Evolutionary conservation across 2,113 vertebrate species (phyloP).

Genomic region (Thunnus maccoyii): DNA sequence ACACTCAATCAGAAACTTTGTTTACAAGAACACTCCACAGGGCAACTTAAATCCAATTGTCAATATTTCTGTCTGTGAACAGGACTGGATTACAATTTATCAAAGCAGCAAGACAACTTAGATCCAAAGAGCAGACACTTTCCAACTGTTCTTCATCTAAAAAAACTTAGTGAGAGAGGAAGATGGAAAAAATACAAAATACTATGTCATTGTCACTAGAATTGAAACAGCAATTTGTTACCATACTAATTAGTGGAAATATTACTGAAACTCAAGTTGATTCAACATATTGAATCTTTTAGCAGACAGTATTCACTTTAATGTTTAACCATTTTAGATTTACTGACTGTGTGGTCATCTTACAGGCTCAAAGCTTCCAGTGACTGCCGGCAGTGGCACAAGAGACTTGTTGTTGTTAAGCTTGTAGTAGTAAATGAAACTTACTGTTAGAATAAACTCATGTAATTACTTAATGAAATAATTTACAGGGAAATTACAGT

Average conservation of each 20-base stretch:
- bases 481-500: no score
- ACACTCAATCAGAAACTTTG: no score
- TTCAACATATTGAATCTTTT: slow-evolving; percentile 24
- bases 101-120: background rate
- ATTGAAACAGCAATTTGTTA: slow-evolving; percentile 19
- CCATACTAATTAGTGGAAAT: slow-evolving; percentile 20
- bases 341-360: slow-evolving; percentile 18
- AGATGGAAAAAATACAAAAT: background rate
- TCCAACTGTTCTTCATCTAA: background rate
- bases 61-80: no score
- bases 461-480: no score
- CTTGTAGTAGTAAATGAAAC: no score
- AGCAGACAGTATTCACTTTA: slow-evolving; percentile 18
- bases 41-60: no score
- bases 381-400: slow-evolving; percentile 2
- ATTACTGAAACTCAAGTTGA: background rate
- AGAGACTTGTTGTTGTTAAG: no score
- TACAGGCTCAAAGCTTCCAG: background rate
- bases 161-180: background rate
- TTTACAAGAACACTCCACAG: no score
- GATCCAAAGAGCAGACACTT: no score
- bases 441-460: no score
- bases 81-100: background rate
- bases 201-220: background rate
- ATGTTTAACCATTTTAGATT: background rate